Base-by-base conservation (phyloP, 2,797 vertebrate species). In the Coranthus polyacanthus region DNA sequence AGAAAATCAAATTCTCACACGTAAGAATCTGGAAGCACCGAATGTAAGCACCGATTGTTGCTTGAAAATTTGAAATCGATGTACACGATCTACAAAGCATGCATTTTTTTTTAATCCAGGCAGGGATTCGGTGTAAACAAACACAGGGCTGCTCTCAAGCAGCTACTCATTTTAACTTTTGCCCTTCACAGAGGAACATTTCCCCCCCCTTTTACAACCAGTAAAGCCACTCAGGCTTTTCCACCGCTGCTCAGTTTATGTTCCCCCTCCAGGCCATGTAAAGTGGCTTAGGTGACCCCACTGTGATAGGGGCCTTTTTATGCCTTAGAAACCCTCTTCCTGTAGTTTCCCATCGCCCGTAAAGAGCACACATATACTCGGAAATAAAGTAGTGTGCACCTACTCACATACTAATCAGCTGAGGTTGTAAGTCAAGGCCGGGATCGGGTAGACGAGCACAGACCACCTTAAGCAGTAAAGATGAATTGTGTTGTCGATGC, bases 251-350 rank as follows among this genome's bases (percentile, higher is more conserved):
- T 56, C 45, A 26, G 41, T 79, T 85, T 69, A 82, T 81, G 71
- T 64, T 66, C 38, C 53, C 53, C 64, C 72, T 69, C 20, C 20
- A 38, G 77, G 66, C 79, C 65, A 64, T 79, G 73, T 63, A 60
- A 80, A 82, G 75, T 69, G 61, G 73, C 80, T 72, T 46, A 57
- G 62, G 51, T 89, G 79, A 85, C 81, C 72, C 57, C 21, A 3
- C 37, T 51, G 54, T 63, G 60, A 75, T 64, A 36, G 41, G 63
- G 68, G 52, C 63, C 16, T 45, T 57, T 76, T 81, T 69, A 80
- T 69, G 44, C 61, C 51, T 62, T 42, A 41, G 68, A 80, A 73
- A 49, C 74, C 74, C 26, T 72, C 45, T 50, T 22, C 50, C 43
- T 43, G 11, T 17, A 12, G 47, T 51, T 43, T 66, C 69, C 55